Base-by-base conservation (phyloP, 2,888 invertebrate genomes). In the Frankliniella fusca region DNA sequence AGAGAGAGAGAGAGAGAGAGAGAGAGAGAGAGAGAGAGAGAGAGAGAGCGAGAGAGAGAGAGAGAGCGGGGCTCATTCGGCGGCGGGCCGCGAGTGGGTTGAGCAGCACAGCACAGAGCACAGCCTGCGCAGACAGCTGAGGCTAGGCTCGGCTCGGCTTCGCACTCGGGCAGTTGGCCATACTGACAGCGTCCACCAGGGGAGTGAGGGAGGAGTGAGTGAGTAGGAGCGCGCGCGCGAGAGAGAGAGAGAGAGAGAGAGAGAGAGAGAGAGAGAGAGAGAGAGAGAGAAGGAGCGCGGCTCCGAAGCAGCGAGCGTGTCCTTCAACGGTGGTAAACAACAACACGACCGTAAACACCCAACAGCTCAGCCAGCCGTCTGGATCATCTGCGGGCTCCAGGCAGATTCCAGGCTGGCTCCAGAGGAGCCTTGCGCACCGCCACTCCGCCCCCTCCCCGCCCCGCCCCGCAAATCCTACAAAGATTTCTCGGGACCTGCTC, bases 101-200 rank as follows among this genome's bases (percentile, higher is more conserved):
- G 70, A 12, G 20, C 18, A 38, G n/a, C 61, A 61, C 61, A 61
- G 70, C n/a, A 12, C 70, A 23, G 65, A 65, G 70, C 70, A 23
- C n/a, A n/a, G 54, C 20, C 70, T n/a, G 27, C n/a, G 27, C 61
- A 76, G 70, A 76, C 70, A 23, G 70, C 70, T 23, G n/a, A 23
- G 23, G 70, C 70, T 27, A 9, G 27, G 9, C 70, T 23, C 70
- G 27, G 1, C 38, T 61, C n/a, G 27, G 12, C 23, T 27, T 76
- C 70, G 10, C 23, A 76, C 23, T 76, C 70, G 70, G 70, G 23
- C 70, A 76, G 70, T 76, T 76, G 70, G 70, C 70, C 70, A 76
- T 27, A 5, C 70, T 12, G 70, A 12, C 70, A 27, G 54, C 54
- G 15, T 18, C 54, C 54, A 2, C 54, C 54, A 11, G 3, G 38